Conservation (phyloP, 2,113 vertebrate genomes). For the Corythornis cristatus region DNA sequence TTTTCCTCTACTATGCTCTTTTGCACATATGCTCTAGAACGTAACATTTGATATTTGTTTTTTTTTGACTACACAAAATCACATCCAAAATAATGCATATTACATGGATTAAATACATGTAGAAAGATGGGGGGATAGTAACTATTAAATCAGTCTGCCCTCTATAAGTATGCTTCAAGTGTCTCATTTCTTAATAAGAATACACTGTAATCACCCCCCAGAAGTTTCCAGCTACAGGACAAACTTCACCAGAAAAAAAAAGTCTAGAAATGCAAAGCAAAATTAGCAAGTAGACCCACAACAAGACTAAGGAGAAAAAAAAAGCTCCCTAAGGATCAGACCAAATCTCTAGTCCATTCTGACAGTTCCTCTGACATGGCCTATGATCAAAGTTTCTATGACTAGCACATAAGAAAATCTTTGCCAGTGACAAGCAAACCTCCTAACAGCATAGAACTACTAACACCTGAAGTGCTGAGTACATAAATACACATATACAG, state of each 20-base stretch:
- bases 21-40: neutral
- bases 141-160: neutral
- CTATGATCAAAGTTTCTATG: accelerated
- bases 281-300: neutral
- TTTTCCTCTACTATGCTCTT: neutral
- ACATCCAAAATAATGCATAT: neutral
- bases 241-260: neutral
- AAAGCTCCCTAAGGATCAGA: neutral
- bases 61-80: neutral
- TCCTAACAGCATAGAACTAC: accelerated
- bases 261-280: accelerated
- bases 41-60: neutral
- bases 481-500: neutral
- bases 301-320: neutral
- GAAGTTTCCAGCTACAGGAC: neutral
- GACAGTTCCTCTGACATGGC: neutral
- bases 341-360: neutral
- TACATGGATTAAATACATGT: neutral
- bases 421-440: neutral
- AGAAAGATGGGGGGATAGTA: neutral
- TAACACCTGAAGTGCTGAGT: accelerated
- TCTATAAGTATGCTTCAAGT: neutral
- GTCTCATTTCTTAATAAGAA: neutral
- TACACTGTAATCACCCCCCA: neutral
- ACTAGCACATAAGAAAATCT: accelerated